Conservation (phyloP, 2,797 vertebrate species). For the Alfaro cultratus region DNA sequence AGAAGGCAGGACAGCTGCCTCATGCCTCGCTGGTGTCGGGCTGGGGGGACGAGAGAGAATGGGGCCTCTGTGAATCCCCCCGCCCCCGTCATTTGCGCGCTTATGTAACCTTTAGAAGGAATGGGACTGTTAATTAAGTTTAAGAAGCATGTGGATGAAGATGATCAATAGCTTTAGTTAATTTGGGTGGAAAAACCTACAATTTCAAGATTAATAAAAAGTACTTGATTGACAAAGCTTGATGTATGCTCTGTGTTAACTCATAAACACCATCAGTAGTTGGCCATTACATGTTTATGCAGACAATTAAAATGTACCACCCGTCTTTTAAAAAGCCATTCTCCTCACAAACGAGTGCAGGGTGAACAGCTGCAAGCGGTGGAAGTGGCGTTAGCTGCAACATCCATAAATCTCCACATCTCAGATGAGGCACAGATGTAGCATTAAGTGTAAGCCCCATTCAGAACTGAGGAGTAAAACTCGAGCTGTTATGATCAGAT, state of each 20-base stretch:
- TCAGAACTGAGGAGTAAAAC: background rate
- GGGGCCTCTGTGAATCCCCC: conserved; percentile 60
- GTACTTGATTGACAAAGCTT: background rate
- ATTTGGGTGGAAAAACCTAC: background rate
- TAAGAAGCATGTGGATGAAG: conserved; percentile 6
- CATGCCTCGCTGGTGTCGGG: conserved; percentile 44
- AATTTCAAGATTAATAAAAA: background rate
- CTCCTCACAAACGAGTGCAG: background rate
- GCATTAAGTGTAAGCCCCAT: background rate
- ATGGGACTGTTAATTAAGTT: conserved; percentile 46
- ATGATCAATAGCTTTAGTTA: conserved; percentile 23
- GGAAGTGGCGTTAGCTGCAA: background rate
- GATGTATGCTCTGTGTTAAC: background rate
- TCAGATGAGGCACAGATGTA: background rate
- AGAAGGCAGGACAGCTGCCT: conserved; percentile 73
- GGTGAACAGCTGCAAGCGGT: conserved; percentile 13
- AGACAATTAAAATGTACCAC: background rate
- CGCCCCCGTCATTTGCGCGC: conserved; percentile 49
- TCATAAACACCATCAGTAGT: background rate
- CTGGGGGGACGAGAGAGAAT: conserved; percentile 61
- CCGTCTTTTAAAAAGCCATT: background rate
- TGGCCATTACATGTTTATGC: background rate
- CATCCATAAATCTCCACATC: background rate
- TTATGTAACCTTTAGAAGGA: conserved; percentile 60
- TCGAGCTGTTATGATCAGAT: background rate